Percentiles rank a stretch among this genome's conserved stretches.
Conservation (phyloP, 1,140 invertebrate genomes). For the Brachionus rotundiformis region DNA sequence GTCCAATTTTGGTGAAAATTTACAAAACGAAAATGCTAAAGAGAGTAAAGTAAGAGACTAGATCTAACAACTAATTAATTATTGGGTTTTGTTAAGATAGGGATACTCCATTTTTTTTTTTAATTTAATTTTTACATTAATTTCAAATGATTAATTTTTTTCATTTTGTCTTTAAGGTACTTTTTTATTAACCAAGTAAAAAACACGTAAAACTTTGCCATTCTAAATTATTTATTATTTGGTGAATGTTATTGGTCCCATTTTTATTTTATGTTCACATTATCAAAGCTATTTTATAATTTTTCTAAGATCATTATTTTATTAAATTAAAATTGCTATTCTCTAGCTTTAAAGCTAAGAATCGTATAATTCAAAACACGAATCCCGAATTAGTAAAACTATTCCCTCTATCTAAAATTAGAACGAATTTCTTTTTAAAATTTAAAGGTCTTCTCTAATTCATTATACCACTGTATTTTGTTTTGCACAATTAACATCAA, state of each 20-base stretch:
- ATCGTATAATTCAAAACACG: not conserved
- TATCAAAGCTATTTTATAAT: constrained; percentile 7
- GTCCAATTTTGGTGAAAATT: not conserved
- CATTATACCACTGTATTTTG: not conserved
- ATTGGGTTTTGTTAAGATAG: not conserved
- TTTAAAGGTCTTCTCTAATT: too few relatives aligned
- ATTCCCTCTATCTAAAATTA: not conserved
- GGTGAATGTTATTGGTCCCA: not conserved
- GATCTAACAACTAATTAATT: not conserved
- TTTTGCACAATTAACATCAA: not conserved
- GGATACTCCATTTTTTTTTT: too few relatives aligned
- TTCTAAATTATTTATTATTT: not conserved
- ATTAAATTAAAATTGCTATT: not conserved
- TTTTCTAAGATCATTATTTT: not conserved
- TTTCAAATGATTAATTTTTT: not conserved
- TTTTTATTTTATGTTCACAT: not conserved
- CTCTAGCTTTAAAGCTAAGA: not conserved
- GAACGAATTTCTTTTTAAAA: not conserved
- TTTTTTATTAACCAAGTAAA: not conserved
- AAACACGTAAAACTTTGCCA: not conserved
- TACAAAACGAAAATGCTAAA: not conserved
- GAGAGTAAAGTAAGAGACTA: not conserved
- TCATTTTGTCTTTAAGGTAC: constrained; percentile 8
- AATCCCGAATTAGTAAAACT: not conserved
- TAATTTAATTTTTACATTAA: not conserved